Conservation (phyloP, 2,797 vertebrate species). For the Danio tinwini region DNA sequence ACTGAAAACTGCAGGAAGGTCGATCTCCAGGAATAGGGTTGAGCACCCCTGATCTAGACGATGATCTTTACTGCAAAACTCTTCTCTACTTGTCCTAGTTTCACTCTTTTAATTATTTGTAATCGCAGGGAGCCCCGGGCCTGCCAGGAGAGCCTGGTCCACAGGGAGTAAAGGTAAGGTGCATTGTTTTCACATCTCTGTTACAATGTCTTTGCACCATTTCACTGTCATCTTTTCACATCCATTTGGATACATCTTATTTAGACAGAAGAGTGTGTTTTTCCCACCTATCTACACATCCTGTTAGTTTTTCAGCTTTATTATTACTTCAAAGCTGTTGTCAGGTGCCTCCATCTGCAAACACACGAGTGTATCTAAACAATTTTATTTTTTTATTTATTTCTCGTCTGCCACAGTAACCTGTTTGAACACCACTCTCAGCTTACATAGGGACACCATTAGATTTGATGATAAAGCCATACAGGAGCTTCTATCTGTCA, state of each 20-base stretch:
- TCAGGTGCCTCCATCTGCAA: constrained; percentile 17
- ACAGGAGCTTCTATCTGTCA: constrained; percentile 79
- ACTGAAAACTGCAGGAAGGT: no score
- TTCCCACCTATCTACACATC: neutral
- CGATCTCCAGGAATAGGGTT: no score
- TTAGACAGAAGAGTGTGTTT: constrained; percentile 1
- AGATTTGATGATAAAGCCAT: constrained; percentile 58
- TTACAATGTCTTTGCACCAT: constrained; percentile 35
- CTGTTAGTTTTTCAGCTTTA: constrained; percentile 3
- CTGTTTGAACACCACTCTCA: constrained; percentile 26
- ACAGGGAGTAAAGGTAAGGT: constrained; percentile 87
- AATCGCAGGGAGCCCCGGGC: constrained; percentile 82
- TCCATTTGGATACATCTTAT: constrained; percentile 12
- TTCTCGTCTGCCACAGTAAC: constrained; percentile 15
- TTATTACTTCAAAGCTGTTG: constrained; percentile 20
- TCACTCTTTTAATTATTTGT: constrained; percentile 52
- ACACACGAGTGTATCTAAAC: constrained; percentile 19
- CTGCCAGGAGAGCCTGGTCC: constrained; percentile 81
- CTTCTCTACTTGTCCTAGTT: constrained; percentile 5
- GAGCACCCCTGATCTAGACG: no score
- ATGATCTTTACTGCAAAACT: constrained; percentile 35
- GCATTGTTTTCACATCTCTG: constrained; percentile 37
- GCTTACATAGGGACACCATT: constrained; percentile 3
- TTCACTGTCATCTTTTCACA: neutral
- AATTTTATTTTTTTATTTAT: constrained; percentile 1